A percentile compares a stretch with the other conserved stretches of the same genome.
phyloP scores from a whole-genome alignment of 2,113 vertebrate species.

The Sander vitreus region DNA sequence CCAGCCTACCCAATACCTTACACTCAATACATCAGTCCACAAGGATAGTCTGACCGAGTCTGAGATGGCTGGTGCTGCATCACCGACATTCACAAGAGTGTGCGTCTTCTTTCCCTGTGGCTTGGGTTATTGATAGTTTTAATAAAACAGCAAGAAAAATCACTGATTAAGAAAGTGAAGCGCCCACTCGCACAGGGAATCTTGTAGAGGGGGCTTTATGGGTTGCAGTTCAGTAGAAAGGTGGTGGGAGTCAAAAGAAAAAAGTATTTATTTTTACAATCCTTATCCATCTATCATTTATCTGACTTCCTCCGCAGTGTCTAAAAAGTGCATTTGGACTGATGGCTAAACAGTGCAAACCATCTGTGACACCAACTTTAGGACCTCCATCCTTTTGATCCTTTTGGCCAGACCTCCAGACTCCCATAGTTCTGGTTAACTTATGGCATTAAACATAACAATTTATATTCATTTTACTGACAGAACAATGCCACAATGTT shows the following conservation, averaged over 20 bases:
- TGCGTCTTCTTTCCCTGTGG: constrained; percentile 2
- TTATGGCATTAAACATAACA: neutral
- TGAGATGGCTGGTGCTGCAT: constrained; percentile 19
- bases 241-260: constrained; percentile 5
- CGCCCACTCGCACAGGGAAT: constrained; percentile 18
- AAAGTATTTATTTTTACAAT: constrained; percentile 17
- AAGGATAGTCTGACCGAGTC: neutral
- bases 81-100: neutral
- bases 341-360: constrained; percentile 30
- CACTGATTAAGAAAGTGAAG: constrained; percentile 13
- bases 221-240: constrained; percentile 13
- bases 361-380: constrained; percentile 38
- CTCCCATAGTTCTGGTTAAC: too few relatives aligned
- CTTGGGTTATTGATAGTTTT: neutral
- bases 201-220: constrained; percentile 25
- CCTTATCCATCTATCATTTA: constrained; percentile 14
- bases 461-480: constrained; percentile 53
- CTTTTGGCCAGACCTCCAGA: too few relatives aligned
- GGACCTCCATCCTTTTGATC: neutral
- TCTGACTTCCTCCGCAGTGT: constrained; percentile 34
- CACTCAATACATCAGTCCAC: constrained; percentile 2
- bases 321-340: constrained; percentile 57
- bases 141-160: neutral
- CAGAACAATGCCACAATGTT: constrained; percentile 44
- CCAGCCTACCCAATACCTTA: constrained; percentile 11